These are phyloP conservation scores for Hymenochirus boettgeri DNA, from an alignment of 2,113 vertebrate species.

Conservation along the genomic window DNA sequence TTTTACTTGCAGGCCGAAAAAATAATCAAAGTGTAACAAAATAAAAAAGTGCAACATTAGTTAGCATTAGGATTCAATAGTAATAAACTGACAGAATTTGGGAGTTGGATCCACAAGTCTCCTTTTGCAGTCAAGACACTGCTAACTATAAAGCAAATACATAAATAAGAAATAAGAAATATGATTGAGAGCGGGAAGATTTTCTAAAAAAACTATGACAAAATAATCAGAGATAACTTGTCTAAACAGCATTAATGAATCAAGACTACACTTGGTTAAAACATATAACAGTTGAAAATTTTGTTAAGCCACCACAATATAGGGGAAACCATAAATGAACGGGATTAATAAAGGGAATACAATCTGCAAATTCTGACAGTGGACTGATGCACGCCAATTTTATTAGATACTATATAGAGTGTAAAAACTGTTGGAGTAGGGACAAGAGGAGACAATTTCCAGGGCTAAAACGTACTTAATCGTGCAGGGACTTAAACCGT, in stretches of 20 bases:
- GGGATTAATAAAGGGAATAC: conserved; percentile 55
- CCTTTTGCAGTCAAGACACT: conserved; percentile 61
- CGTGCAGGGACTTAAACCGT: too few relatives aligned
- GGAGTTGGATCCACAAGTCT: conserved; percentile 58
- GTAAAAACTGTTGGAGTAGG: conserved; percentile 9
- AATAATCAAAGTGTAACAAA: conserved; percentile 72
- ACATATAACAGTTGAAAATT: conserved; percentile 68
- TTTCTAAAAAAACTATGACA: conserved; percentile 62
- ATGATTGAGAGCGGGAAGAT: conserved; percentile 58
- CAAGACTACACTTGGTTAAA: conserved; percentile 74
- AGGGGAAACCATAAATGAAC: conserved; percentile 41
- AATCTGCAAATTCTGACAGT: conserved; percentile 55
- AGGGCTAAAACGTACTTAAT: conserved; percentile 48
- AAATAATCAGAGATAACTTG: conserved; percentile 62
- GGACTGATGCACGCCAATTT: conserved; percentile 53
- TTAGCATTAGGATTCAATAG: conserved; percentile 69
- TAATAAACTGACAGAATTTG: conserved; percentile 55
- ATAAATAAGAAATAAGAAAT: conserved; percentile 63
- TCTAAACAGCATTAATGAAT: conserved; percentile 73
- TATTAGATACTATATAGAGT: conserved; percentile 44
- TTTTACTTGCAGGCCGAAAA: conserved; percentile 60
- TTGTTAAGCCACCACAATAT: conserved; percentile 72
- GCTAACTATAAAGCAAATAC: conserved; percentile 67
- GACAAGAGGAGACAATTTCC: conserved; percentile 43
- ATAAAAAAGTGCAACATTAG: conserved; percentile 84